These are phyloP conservation scores for Pseudopipra pipra DNA, from an alignment of 2,113 vertebrate species.

Conservation along the genomic window DNA sequence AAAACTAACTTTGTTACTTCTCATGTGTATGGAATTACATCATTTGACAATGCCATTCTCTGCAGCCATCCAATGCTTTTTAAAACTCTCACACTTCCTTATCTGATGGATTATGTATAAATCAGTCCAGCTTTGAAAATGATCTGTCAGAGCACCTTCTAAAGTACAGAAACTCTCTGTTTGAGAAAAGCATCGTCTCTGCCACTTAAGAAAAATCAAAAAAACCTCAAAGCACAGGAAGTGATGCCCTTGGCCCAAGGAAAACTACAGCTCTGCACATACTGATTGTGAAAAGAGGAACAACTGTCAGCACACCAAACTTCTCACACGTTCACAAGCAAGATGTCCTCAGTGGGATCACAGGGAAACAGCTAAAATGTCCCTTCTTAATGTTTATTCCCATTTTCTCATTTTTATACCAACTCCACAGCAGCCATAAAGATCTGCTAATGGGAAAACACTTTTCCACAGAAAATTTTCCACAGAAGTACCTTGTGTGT, in stretches of 20 bases:
- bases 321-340: background rate
- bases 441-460: background rate
- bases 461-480: background rate
- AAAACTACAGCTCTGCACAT: background rate
- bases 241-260: background rate
- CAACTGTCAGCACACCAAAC: background rate
- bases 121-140: background rate
- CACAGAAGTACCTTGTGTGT: slow-evolving; percentile 74
- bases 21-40: background rate
- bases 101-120: background rate
- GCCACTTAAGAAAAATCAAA: background rate
- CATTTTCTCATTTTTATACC: background rate
- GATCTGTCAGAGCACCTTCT: background rate
- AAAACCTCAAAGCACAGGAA: background rate
- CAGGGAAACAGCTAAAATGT: background rate
- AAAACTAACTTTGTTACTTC: background rate
- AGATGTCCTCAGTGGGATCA: background rate
- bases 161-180: background rate
- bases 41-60: background rate
- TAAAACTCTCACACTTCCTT: background rate
- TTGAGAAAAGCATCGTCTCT: background rate
- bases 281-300: background rate
- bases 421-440: background rate
- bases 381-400: background rate
- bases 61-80: background rate